Base-by-base conservation (phyloP, 2,888 invertebrate genomes). In the Catocala fraxini region DNA sequence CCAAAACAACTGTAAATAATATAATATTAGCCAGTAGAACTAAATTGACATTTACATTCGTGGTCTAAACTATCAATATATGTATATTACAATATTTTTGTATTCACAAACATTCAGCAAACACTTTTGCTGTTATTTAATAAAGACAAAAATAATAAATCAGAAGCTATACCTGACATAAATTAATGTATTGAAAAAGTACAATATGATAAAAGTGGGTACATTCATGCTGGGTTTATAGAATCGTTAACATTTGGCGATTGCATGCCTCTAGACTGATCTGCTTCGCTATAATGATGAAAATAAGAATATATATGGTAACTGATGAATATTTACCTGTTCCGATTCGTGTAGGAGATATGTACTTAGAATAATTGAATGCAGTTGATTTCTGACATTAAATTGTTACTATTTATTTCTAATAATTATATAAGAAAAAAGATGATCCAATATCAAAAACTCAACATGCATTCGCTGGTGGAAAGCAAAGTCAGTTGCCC, bases 401-500 rank as follows among this genome's bases (percentile, higher is more conserved):
- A 48, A 51, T 56, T 63, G 55, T 59, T n/a, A 41, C 12, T 56
- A 56, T 43, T 33, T 48, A 62, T 61, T 47, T 63, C 61, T 51
- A 49, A 66, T 56, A 10, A 11, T 34, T 33, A 57, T 56, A 46
- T 62, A 33, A 63, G 35, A 47, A 46, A 62, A 35, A 51, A 70
- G 55, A 51, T 64, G 65, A 64, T 59, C 56, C 56, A 71, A 73
- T 68, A 65, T 82, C 77, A 75, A 73, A 70, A 82, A 82, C 34
- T 82, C 74, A 83, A 80, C 87, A 82, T 85, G 88, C 86, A 86
- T 81, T 81, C 76, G 70, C 73, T 73, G 70, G 75, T 81, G 69
- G 71, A 71, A 88, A 88, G 85, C 83, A 82, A 76, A 79, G 71
- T 80, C 68, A 75, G 78, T 78, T 73, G 78, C 71, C 75, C 58